Percentiles rank a stretch among this genome's conserved stretches.
phyloP scores from a whole-genome alignment of 1,140 invertebrate species.

The Drosophila teissieri region DNA sequence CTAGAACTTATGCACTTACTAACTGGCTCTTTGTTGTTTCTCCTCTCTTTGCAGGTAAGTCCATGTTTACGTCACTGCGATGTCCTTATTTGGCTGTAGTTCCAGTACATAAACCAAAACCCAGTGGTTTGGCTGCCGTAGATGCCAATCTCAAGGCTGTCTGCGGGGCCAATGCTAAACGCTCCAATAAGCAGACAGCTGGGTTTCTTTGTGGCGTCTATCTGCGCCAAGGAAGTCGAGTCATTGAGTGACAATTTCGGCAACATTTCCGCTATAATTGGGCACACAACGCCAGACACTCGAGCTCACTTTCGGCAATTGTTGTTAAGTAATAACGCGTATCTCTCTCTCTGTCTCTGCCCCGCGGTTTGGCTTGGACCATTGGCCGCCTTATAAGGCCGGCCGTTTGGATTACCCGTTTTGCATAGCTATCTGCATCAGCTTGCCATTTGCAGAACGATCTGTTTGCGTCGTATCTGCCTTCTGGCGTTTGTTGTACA shows the following conservation, averaged over 20 bases:
- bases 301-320: constrained; percentile 54
- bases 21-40: constrained; percentile 14
- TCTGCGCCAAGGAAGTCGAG: constrained; percentile 27
- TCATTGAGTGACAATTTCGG: constrained; percentile 51
- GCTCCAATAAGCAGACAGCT: constrained; percentile 33
- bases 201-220: constrained; percentile 19
- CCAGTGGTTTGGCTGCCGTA: constrained; percentile 16
- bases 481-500: constrained; percentile 34
- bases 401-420: constrained; percentile 43
- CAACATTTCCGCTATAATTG: constrained; percentile 48
- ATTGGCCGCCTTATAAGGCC: constrained; percentile 43
- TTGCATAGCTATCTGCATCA: constrained; percentile 37
- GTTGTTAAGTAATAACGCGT: constrained; percentile 50
- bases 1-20: constrained; percentile 9
- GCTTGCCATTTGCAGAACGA: constrained; percentile 49
- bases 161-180: constrained; percentile 39
- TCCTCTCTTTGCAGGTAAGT: constrained; percentile 52
- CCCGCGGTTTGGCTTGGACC: constrained; percentile 23
- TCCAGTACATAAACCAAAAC: constrained; percentile 45
- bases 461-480: constrained; percentile 39
- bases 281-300: constrained; percentile 28
- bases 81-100: constrained; percentile 40
- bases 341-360: not conserved
- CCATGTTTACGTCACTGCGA: constrained; percentile 21
- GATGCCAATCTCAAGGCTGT: constrained; percentile 42